These are phyloP conservation scores for Aegithalos caudatus DNA, from an alignment of 2,113 vertebrate genomes.

Conservation along the genomic window DNA sequence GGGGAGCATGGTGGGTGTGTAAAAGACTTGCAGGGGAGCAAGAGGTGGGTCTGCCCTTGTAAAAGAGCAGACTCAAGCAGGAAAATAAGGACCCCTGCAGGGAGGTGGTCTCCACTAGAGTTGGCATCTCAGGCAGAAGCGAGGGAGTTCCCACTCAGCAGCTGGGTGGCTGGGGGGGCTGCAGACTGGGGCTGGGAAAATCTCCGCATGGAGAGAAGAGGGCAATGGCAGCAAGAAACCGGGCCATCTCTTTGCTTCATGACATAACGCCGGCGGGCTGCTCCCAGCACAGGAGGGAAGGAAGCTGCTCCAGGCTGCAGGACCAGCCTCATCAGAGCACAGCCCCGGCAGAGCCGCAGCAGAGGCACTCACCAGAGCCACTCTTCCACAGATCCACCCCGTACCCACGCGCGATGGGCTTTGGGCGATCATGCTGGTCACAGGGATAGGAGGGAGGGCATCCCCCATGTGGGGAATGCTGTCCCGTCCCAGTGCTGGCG, in stretches of 20 bases:
- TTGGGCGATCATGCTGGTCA: rapidly evolving
- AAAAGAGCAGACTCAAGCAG: neutral
- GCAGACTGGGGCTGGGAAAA: conserved; percentile 5
- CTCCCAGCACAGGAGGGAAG: neutral
- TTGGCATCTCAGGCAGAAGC: neutral
- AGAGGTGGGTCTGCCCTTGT: neutral
- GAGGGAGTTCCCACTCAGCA: neutral
- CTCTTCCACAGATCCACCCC: neutral
- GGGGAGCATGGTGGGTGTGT: rapidly evolving
- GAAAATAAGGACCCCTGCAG: neutral
- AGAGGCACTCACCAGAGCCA: neutral
- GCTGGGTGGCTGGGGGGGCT: neutral
- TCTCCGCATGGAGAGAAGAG: neutral
- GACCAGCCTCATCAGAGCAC: neutral
- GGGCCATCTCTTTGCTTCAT: neutral
- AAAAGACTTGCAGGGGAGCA: neutral
- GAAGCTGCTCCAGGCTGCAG: neutral
- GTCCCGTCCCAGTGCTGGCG: rapidly evolving
- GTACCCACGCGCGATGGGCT: rapidly evolving
- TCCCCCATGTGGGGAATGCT: neutral
- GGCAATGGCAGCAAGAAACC: neutral
- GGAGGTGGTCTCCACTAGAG: neutral
- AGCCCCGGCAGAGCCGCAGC: neutral
- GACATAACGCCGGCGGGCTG: neutral
- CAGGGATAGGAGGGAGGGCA: neutral